phyloP scores from a whole-genome alignment of 2,888 invertebrate species.

The Hirtodrosophila confusa region DNA sequence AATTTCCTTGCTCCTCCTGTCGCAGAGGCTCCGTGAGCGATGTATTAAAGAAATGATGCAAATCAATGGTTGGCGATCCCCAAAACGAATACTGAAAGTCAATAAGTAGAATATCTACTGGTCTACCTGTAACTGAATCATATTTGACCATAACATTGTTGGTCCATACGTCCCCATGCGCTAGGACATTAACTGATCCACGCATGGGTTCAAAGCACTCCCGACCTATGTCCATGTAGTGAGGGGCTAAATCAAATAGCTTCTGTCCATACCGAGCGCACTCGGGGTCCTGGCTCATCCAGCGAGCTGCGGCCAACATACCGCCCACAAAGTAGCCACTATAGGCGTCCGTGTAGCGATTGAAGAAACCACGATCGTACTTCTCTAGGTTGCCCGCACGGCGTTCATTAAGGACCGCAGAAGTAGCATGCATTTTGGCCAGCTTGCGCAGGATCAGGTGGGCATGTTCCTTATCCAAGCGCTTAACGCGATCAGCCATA shows the following conservation, averaged over 20 bases:
- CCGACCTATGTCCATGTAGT: slow-evolving; percentile 81
- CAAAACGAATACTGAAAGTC: slow-evolving; percentile 83
- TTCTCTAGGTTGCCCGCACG: slow-evolving; percentile 64
- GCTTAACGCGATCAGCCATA: slow-evolving; percentile 79
- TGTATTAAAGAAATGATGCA: slow-evolving; percentile 83
- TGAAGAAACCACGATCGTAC: slow-evolving; percentile 82
- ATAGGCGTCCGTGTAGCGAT: slow-evolving; percentile 80
- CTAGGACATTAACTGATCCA: slow-evolving; percentile 80
- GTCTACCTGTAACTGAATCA: slow-evolving; percentile 60
- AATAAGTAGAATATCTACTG: slow-evolving; percentile 79
- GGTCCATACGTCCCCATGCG: slow-evolving; percentile 83
- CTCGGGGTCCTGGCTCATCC: slow-evolving; percentile 67
- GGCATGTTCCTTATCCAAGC: slow-evolving; percentile 84
- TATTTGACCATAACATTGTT: slow-evolving; percentile 84
- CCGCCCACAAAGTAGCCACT: slow-evolving; percentile 79
- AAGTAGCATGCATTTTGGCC: slow-evolving; percentile 85
- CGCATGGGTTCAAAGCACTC: slow-evolving; percentile 72
- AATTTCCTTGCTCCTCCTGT: slow-evolving; percentile 71
- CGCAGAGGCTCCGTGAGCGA: slow-evolving; percentile 80
- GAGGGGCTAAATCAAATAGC: slow-evolving; percentile 69
- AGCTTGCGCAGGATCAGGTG: slow-evolving; percentile 83
- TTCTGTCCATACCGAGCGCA: slow-evolving; percentile 74
- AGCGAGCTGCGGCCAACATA: slow-evolving; percentile 77
- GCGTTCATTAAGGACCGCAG: slow-evolving; percentile 84
- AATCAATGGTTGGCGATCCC: slow-evolving; percentile 82